Conservation (phyloP, 2,113 vertebrate species). For the Indri indri region DNA sequence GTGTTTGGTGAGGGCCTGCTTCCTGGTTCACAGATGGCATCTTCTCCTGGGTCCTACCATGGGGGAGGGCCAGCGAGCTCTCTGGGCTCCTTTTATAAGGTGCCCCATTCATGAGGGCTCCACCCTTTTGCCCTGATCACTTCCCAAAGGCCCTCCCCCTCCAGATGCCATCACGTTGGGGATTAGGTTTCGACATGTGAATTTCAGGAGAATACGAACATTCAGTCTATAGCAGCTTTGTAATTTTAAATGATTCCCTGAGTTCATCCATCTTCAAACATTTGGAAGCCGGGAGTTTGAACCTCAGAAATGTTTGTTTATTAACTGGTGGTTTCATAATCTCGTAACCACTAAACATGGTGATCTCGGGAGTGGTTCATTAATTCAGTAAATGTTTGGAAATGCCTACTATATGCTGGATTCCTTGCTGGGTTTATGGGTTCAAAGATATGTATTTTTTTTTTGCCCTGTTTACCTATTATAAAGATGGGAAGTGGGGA, state of each 20-base stretch:
- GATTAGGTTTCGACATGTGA: background rate
- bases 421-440: background rate
- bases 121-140: background rate
- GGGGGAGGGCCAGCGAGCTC: background rate
- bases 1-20: background rate
- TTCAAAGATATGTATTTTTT: background rate
- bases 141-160: background rate
- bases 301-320: background rate
- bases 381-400: conserved; percentile 33
- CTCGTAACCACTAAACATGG: background rate
- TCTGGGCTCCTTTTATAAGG: background rate
- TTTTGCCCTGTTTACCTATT: background rate
- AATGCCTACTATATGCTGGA: background rate
- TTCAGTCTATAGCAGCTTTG: background rate
- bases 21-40: background rate
- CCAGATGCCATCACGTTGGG: background rate
- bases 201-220: background rate
- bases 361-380: background rate
- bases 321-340: conserved; percentile 15
- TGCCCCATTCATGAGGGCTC: background rate
- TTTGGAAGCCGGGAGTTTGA: background rate
- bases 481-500: background rate
- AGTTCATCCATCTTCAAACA: background rate
- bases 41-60: background rate
- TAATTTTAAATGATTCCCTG: background rate